Evolutionary conservation across 2,113 vertebrate genomes (phyloP).

Genomic region (Porphyrio hochstetteri): DNA sequence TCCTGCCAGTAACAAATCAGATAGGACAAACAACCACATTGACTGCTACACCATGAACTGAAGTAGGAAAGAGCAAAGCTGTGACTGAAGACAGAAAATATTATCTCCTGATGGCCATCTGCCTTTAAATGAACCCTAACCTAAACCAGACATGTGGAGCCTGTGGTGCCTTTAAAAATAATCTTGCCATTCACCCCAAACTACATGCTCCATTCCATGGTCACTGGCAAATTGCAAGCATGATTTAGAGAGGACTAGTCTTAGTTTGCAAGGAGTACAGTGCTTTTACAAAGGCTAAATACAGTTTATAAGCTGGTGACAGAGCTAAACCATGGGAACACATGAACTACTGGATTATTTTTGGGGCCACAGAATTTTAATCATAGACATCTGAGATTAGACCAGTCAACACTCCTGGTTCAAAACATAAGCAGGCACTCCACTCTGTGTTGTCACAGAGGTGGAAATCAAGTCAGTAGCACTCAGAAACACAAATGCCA

Average conservation of each 20-base stretch:
- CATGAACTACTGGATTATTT: slow-evolving; percentile 26
- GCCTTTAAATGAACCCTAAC: not conserved
- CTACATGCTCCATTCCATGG: not conserved
- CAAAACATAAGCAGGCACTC: not conserved
- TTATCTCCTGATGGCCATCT: not conserved
- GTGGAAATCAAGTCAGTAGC: not conserved
- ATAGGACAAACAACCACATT: not conserved
- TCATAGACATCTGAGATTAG: slow-evolving; percentile 27
- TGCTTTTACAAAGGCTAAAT: slow-evolving; percentile 21
- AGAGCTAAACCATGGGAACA: slow-evolving; percentile 15
- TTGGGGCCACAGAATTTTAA: slow-evolving; percentile 19
- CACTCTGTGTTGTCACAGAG: not conserved
- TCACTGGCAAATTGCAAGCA: not conserved
- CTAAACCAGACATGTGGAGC: not conserved
- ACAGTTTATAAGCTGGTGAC: not conserved
- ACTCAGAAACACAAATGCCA: not conserved
- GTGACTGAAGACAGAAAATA: not conserved
- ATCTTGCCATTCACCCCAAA: not conserved
- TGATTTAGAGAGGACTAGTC: not conserved
- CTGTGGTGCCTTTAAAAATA: not conserved
- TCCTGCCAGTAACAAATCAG: not conserved
- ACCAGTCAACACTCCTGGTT: not conserved
- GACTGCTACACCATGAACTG: not conserved
- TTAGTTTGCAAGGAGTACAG: not conserved
- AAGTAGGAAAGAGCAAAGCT: not conserved